Conservation (phyloP, 2,888 invertebrate species). For the Archips crataeganus region DNA sequence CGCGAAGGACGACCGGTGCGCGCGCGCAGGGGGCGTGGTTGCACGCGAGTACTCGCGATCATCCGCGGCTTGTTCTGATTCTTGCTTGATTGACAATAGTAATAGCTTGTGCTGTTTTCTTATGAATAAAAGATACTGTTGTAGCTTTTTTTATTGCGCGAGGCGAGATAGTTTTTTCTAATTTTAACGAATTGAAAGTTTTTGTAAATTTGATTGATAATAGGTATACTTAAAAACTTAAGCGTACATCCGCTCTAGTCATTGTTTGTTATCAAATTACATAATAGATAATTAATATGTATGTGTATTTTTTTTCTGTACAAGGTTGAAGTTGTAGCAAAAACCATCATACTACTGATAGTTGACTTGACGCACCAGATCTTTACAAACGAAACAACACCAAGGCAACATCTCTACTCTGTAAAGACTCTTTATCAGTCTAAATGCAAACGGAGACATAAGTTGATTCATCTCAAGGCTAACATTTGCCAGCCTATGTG, state of each 20-base stretch:
- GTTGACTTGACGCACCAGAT: not conserved
- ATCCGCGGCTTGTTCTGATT: slow-evolving; percentile 50
- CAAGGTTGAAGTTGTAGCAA: no score
- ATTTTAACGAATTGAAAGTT: not conserved
- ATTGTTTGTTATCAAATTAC: no score
- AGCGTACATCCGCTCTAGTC: no score
- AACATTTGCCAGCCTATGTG: slow-evolving; percentile 33
- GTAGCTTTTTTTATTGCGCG: not conserved
- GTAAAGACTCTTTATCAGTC: slow-evolving; percentile 1
- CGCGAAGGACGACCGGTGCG: slow-evolving; percentile 67
- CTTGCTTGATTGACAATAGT: slow-evolving; percentile 34
- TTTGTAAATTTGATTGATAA: not conserved
- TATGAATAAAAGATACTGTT: slow-evolving; percentile 30
- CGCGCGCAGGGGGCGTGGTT: slow-evolving; percentile 65
- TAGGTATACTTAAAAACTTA: no score
- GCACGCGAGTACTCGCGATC: slow-evolving; percentile 54
- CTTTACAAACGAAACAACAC: not conserved
- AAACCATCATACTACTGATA: not conserved
- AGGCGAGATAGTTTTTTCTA: not conserved
- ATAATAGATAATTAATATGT: no score
- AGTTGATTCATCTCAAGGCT: slow-evolving; percentile 32
- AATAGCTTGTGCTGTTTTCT: slow-evolving; percentile 29
- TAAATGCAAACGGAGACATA: slow-evolving; percentile 17
- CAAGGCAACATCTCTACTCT: not conserved
- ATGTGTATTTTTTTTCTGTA: no score